phyloP scores from a whole-genome alignment of 1,140 invertebrate species.

The Apis cerana region DNA sequence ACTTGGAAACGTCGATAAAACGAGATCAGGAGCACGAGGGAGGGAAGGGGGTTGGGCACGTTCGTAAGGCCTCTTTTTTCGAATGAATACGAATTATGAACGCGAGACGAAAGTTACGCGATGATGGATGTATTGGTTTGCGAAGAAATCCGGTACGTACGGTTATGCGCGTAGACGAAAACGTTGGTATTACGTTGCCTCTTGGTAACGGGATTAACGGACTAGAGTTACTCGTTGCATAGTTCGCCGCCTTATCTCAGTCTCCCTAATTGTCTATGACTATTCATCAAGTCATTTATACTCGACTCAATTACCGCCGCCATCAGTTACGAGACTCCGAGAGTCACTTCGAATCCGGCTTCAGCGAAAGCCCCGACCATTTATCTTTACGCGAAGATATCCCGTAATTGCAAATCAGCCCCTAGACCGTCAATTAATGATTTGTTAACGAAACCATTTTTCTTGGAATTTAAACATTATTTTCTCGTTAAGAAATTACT shows the following conservation, averaged over 20 bases:
- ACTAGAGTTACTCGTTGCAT: constrained; percentile 35
- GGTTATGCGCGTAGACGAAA: constrained; percentile 17
- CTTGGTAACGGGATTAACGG: constrained; percentile 34
- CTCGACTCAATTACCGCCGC: constrained; percentile 65
- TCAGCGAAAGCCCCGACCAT: constrained; percentile 60
- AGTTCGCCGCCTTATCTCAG: constrained; percentile 54
- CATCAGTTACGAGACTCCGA: constrained; percentile 52
- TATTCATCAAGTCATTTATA: constrained; percentile 73
- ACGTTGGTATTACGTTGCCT: neutral
- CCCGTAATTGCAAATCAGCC: constrained; percentile 42
- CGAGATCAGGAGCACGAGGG: neutral
- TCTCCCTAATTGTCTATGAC: constrained; percentile 67
- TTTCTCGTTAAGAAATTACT: neutral
- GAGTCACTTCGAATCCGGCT: constrained; percentile 52
- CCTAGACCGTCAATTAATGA: constrained; percentile 39
- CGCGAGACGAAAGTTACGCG: neutral
- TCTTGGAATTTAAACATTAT: neutral
- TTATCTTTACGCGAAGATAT: constrained; percentile 57
- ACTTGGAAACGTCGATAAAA: constrained; percentile 47
- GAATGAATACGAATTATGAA: neutral
- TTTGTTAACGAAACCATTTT: constrained; percentile 41
- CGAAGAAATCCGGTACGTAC: neutral
- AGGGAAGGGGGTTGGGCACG: neutral
- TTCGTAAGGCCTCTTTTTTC: constrained; percentile 17
- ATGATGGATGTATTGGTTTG: neutral